A percentile compares a stretch with the other conserved stretches of the same genome.
Evolutionary conservation across 2,888 invertebrate species (phyloP).

Genomic region (Diploptera punctata): DNA sequence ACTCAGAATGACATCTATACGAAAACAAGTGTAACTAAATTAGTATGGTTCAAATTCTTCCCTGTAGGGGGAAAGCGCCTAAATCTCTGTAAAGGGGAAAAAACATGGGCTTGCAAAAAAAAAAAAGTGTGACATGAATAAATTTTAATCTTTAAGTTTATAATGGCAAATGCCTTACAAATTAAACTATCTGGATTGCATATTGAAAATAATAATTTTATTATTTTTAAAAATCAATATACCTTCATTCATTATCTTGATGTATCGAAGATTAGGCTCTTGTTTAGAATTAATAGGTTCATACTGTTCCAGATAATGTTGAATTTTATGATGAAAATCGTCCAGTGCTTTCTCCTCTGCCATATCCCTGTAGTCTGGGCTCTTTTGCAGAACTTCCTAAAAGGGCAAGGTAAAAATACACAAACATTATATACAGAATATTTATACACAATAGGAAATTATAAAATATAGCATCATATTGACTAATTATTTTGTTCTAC

Average conservation of each 20-base stretch:
- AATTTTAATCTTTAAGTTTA: conserved; percentile 12
- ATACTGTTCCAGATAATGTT: conserved; percentile 83
- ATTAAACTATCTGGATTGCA: no score
- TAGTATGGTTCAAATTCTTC: no score
- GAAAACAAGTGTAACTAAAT: no score
- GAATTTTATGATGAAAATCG: conserved; percentile 81
- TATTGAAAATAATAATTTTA: background rate
- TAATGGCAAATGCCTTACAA: no score
- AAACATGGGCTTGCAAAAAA: no score
- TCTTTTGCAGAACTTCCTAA: conserved; percentile 83
- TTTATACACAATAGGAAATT: no score
- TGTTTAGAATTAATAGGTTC: conserved; percentile 72
- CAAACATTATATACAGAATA: background rate
- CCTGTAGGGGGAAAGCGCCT: no score
- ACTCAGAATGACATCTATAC: no score
- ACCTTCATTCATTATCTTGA: conserved; percentile 59
- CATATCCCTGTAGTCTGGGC: conserved; percentile 86
- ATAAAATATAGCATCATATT: no score
- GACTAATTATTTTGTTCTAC: no score
- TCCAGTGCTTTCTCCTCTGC: conserved; percentile 77
- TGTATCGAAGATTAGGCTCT: conserved; percentile 60
- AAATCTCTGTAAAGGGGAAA: no score
- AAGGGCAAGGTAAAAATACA: conserved; percentile 36
- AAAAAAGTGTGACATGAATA: conserved; percentile 57
- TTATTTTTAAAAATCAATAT: no score